Evolutionary conservation across 2,797 vertebrate species (phyloP).

Genomic region (Diplodus sargus): DNA sequence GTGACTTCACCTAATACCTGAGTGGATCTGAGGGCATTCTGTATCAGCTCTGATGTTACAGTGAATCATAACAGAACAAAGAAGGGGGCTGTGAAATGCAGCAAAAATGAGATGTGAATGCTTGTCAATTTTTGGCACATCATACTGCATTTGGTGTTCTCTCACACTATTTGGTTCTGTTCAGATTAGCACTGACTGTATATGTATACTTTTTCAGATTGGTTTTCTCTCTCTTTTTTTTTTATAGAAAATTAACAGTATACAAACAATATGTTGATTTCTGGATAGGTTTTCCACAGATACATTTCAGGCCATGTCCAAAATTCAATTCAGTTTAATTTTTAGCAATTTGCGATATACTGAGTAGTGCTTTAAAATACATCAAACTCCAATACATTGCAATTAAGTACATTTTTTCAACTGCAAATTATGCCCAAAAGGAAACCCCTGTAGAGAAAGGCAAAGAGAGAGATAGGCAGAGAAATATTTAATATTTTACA

Average conservation of each 20-base stretch:
- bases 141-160: background rate
- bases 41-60: conserved; percentile 3
- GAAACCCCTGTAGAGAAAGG: too few relatives aligned
- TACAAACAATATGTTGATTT: background rate
- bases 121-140: background rate
- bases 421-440: too few relatives aligned
- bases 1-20: background rate
- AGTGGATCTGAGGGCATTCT: background rate
- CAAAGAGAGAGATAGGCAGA: background rate
- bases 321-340: background rate
- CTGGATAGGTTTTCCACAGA: background rate
- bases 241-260: background rate
- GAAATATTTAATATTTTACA: background rate
- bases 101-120: background rate
- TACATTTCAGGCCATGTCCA: background rate
- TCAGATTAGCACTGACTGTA: background rate
- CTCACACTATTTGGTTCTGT: background rate
- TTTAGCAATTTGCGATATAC: too few relatives aligned
- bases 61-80: conserved; percentile 1
- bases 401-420: too few relatives aligned
- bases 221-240: background rate
- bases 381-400: too few relatives aligned
- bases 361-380: too few relatives aligned
- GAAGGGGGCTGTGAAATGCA: background rate
- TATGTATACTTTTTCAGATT: background rate